Evolutionary conservation across 2,113 vertebrate genomes (phyloP).

Genomic region (Rhinichthys klamathensis): DNA sequence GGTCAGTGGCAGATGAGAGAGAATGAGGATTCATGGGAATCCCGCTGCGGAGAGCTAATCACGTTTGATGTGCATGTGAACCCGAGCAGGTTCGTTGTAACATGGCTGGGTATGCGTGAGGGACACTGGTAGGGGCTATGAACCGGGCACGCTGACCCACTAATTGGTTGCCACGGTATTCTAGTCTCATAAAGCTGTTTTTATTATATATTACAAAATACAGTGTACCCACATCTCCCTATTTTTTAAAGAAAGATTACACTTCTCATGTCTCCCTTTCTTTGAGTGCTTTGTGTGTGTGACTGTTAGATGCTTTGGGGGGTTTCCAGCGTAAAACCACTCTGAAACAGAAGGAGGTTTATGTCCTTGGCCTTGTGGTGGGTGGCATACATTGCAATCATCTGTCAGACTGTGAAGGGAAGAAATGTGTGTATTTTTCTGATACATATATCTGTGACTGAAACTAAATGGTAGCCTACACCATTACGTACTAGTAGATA

Average conservation of each 20-base stretch:
- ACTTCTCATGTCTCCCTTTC: slow-evolving; percentile 44
- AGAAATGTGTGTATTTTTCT: slow-evolving; percentile 41
- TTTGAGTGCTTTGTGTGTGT: slow-evolving; percentile 47
- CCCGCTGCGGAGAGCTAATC: slow-evolving; percentile 68
- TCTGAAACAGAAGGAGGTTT: slow-evolving; percentile 72
- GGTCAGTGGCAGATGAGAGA: slow-evolving; percentile 70
- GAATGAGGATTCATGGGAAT: slow-evolving; percentile 70
- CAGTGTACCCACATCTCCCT: slow-evolving; percentile 24
- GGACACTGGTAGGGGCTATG: neutral
- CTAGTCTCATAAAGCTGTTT: neutral
- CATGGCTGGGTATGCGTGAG: slow-evolving; percentile 62
- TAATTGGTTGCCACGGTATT: slow-evolving; percentile 67
- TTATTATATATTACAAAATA: neutral
- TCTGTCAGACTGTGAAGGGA: slow-evolving; percentile 60
- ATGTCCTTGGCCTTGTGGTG: slow-evolving; percentile 70
- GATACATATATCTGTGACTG: slow-evolving; percentile 31
- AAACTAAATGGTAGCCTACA: neutral
- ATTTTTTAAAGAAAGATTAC: slow-evolving; percentile 63
- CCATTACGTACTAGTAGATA: too few relatives aligned
- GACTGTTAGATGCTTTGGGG: slow-evolving; percentile 60
- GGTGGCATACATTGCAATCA: slow-evolving; percentile 74
- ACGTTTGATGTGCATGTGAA: slow-evolving; percentile 75
- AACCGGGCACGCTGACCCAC: slow-evolving; percentile 30
- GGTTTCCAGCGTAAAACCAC: slow-evolving; percentile 72
- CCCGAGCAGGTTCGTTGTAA: slow-evolving; percentile 67